Base-by-base conservation (phyloP, 1,140 invertebrate genomes). In the Drosophila subpulchrella region DNA sequence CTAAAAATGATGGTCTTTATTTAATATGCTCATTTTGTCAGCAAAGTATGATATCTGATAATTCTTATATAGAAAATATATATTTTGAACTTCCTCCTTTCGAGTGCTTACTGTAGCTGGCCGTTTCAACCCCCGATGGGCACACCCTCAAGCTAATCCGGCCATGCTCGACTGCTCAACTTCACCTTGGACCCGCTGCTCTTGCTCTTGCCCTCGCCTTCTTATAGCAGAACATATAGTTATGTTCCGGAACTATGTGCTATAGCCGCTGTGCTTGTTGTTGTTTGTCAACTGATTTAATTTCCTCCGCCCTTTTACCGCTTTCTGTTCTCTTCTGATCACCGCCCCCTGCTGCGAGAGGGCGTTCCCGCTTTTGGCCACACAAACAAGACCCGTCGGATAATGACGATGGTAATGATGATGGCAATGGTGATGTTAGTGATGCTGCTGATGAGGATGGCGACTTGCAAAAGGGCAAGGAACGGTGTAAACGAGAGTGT, bases 221-320 rank as follows among this genome's bases (percentile, higher is more conserved):
- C 60, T 62, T 44, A 34, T 34, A 27, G 46, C 46, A 46, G 8
- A 20, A 32, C 30, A 24, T 20, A 12, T 11, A 15, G 10, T 10
- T 20, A 12, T 20, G 17, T 46, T 46, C 42, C 36, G 32, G 1
- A 13, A 4, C 36, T 62, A 24, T 20, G 24, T 15, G 13, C 30
- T 44, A 46, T 57, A 48, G 70, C 48, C 50, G 50, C 48, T 56
- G 48, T 72, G 66, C 27, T 62, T 80, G 78, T 56, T 83, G 76
- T 77, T 78, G 61, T 81, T 86, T 88, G 83, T 83, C 83, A 88
- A 88, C 84, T 88, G 83, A 88, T 88, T 88, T 89, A 89, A 88
- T 89, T 88, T 88, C 68, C 83, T 84, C 74, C 63, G 61, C 76
- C 72, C 59, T 59, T 63, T 60, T 63, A 20, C 47, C 46, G 63